Base-by-base conservation (phyloP, 2,113 vertebrate species). In the Halcyon senegalensis region DNA sequence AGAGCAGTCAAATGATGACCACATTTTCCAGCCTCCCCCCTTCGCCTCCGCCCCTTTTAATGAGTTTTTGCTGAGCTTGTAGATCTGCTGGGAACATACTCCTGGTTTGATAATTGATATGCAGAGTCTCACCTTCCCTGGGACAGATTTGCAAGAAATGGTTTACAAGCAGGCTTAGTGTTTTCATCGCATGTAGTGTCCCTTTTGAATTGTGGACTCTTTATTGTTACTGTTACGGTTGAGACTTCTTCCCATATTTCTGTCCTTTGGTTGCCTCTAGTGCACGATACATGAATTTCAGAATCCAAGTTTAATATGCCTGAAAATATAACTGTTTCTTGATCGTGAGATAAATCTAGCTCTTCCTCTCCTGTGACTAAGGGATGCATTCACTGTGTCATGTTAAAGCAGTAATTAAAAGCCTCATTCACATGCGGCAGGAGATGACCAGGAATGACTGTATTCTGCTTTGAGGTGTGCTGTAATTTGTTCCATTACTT, bases 401-500 rank as follows among this genome's bases (percentile, higher is more conserved):
- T 23, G 10, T 59, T 90, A 95, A 89, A 78, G 44, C 55, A 96
- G 95, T 91, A 96, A 96, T 97, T 95, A 96, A 98, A 98, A 96
- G 73, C 88, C 95, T 89, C 35, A 89, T 95, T 96, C 58, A 74
- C 19, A 37, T 92, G 81, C 76, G 21, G 73, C 75, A 73, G 37
- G 48, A 96, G 97, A 93, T 96, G 58, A 91, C 85, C 80, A 93
- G 95, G 88, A 91, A 92, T 86, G 68, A 62, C 59, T 89, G 70
- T n/a, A 20, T 55, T 68, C 59, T 64, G 73, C 80, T 88, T 96
- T 6, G 53, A 84, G 77, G 90, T 69, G 62, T 86, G 50, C 84
- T 92, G 59, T 94, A 94, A 95, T 97, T 97, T 97, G 95, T 94
- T 89, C 93, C 43, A 41, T 97, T 97, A 94, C 53, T 93, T 95